phyloP scores from a whole-genome alignment of 2,888 invertebrate genomes.

The Melanostoma scalare region DNA sequence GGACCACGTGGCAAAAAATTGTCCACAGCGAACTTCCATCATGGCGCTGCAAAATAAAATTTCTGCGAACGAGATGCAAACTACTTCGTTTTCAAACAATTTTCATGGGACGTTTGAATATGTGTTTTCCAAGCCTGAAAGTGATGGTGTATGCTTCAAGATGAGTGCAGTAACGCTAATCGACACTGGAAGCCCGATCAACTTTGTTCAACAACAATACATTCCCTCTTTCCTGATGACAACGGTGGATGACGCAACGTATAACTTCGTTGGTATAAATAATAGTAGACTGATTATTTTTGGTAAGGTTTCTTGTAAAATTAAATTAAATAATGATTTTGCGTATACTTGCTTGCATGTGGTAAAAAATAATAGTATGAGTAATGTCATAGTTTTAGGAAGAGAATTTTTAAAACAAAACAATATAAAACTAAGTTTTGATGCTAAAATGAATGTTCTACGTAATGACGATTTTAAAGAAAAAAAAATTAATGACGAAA shows the following conservation, averaged over 20 bases:
- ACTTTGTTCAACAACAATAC: slow-evolving; percentile 8
- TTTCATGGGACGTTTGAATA: background rate
- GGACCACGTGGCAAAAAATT: background rate
- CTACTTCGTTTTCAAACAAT: background rate
- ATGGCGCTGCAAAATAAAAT: background rate
- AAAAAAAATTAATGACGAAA: background rate
- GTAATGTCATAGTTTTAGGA: too few relatives aligned
- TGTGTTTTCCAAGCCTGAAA: background rate
- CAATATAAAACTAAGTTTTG: too few relatives aligned
- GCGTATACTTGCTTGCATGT: too few relatives aligned
- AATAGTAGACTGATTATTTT: background rate
- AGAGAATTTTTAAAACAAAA: too few relatives aligned
- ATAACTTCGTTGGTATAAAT: background rate
- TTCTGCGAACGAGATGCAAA: background rate
- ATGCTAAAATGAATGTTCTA: too few relatives aligned
- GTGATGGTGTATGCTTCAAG: background rate
- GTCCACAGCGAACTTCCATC: background rate
- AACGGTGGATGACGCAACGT: background rate
- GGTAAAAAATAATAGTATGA: too few relatives aligned
- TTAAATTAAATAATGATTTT: too few relatives aligned
- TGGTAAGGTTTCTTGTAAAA: too few relatives aligned
- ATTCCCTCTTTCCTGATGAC: slow-evolving; percentile 1
- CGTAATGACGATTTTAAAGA: background rate
- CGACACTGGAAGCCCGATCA: slow-evolving; percentile 21
- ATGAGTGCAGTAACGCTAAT: background rate